Evolutionary conservation across 2,113 vertebrate species (phyloP), one percentile per base, ranked within the genome.

Genomic region (Loxodonta africana): DNA sequence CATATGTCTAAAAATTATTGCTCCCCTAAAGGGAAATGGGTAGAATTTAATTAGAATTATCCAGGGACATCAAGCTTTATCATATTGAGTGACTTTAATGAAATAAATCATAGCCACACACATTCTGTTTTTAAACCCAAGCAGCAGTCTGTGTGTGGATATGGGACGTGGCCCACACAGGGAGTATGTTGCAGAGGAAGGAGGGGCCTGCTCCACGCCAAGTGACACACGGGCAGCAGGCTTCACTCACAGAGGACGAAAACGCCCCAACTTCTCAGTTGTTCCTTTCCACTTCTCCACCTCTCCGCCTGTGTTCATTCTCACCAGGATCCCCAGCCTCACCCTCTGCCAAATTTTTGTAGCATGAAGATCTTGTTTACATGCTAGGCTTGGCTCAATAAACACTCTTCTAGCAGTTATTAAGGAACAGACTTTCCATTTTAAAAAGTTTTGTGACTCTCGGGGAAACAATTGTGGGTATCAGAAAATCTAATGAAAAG

Each of bases 191-290:
- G 2, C 28, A 15, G 30, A n/a, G 60, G 30, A n/a, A 80, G 25
- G 46, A 60, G 12, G 46, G 69, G 12, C 51, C 62, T 0, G 0
- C 26, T 0, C 0, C 23, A 41, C 0, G 12, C 18, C 10, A 2
- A 5, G 17, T 12, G 80, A 44, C 7, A 7, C 18, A 1, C 1
- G 0, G 28, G 26, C 26, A 2, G 4, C 1, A 0, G 48, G 26
- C 69, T 53, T 21, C 10, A 0, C 6, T 21, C 26, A 1, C 53
- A 12, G 23, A 48, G 60, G 67, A 37, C 37, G 7, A 2, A 6
- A 51, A 30, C 3, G 0, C 26, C 51, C n/a, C 0, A 11, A 21
- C 21, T 28, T 37, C 92, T 78, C 6, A 0, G 6, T 1, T 0
- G 3, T 8, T 57, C 48, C 44, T 51, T 17, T 81, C 67, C 30